Evolutionary conservation across 2,888 invertebrate genomes (phyloP), one percentile per base, ranked within the genome.

Genomic region (Caenorhabditis zanzibari): DNA sequence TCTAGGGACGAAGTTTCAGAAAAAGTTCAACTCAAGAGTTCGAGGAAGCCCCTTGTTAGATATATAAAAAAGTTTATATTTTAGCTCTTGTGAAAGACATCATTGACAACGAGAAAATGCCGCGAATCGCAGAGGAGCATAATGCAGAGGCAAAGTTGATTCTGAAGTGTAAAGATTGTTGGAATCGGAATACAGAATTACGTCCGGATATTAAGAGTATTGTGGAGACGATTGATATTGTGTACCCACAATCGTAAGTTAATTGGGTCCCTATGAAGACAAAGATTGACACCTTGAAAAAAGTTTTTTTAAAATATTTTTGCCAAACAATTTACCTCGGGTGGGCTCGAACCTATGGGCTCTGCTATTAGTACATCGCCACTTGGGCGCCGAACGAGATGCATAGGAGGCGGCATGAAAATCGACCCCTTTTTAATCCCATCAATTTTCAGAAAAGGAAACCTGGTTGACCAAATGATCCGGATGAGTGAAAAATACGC

Each of bases 381-480:
- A n/a, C n/a, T n/a, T n/a, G n/a, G n/a, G n/a, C n/a, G n/a, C n/a
- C n/a, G n/a, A n/a, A n/a, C n/a, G n/a, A n/a, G n/a, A n/a, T n/a
- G n/a, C n/a, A n/a, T n/a, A n/a, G n/a, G n/a, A n/a, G n/a, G n/a
- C n/a, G n/a, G n/a, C n/a, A n/a, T n/a, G n/a, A n/a, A n/a, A n/a
- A n/a, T n/a, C n/a, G n/a, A n/a, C n/a, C n/a, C n/a, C n/a, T n/a
- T n/a, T n/a, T n/a, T n/a, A n/a, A n/a, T n/a, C n/a, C n/a, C n/a
- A n/a, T n/a, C n/a, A n/a, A n/a, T 49, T 49, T 86, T 76, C 32
- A 88, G 88, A 47, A 85, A 90, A 72, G 92, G 92, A 32, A 91
- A 92, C 56, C 69, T 92, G 63, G 90, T 92, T 10, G 92, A 92
- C 72, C 92, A 92, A 69, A 92, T 92, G 92, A 85, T 92, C 28